Evolutionary conservation across 2,888 invertebrate species (phyloP).

Genomic region (Hypena proboscidalis): DNA sequence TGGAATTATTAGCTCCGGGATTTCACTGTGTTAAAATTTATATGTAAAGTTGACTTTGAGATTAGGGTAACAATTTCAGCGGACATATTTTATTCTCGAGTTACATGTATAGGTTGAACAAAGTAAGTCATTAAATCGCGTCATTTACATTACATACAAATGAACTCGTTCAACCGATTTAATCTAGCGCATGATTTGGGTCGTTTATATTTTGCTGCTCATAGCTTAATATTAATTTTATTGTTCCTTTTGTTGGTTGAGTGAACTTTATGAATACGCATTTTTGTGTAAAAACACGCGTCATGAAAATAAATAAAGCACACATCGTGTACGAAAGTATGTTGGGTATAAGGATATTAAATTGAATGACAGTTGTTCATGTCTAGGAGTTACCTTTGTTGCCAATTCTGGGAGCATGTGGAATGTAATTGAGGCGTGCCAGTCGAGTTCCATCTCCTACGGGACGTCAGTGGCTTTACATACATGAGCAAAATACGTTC

Average conservation of each 20-base stretch:
- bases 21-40: too few relatives aligned
- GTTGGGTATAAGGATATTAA: slow-evolving; percentile 53
- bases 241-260: slow-evolving; percentile 14
- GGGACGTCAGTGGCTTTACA: slow-evolving; percentile 54
- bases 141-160: slow-evolving; percentile 15
- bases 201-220: slow-evolving; percentile 19
- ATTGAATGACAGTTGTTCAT: slow-evolving; percentile 58
- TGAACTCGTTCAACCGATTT: slow-evolving; percentile 14
- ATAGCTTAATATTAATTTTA: slow-evolving; percentile 11
- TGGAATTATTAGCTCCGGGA: too few relatives aligned
- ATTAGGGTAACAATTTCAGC: not conserved
- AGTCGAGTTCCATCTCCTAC: slow-evolving; percentile 57
- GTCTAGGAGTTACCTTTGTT: slow-evolving; percentile 57
- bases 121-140: slow-evolving; percentile 13
- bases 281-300: slow-evolving; percentile 14
- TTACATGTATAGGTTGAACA: slow-evolving; percentile 8
- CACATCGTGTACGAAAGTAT: slow-evolving; percentile 28
- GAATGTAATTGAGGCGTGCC: slow-evolving; percentile 74
- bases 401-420: slow-evolving; percentile 64
- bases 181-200: slow-evolving; percentile 21
- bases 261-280: slow-evolving; percentile 14
- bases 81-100: not conserved
- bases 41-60: too few relatives aligned
- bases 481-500: slow-evolving; percentile 49
- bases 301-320: slow-evolving; percentile 32